phyloP scores from a whole-genome alignment of 1,140 invertebrate genomes.

The Ceratosolen fusciceps region DNA sequence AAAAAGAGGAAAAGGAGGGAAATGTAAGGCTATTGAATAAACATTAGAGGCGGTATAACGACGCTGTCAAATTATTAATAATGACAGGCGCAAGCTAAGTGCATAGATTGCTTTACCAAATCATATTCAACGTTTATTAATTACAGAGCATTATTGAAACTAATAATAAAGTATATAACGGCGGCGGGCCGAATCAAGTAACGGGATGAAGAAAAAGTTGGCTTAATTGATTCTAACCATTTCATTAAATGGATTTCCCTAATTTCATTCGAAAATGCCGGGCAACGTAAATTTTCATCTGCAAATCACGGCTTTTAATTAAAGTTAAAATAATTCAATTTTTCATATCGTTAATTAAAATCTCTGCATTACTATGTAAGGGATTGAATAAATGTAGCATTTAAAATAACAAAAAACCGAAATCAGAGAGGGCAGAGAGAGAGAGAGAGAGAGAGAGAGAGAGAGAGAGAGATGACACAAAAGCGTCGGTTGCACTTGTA shows the following conservation, averaged over 20 bases:
- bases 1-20: no score
- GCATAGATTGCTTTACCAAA: background rate
- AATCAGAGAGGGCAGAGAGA: no score
- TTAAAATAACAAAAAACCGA: no score
- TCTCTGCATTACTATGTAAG: no score
- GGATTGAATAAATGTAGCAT: no score
- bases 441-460: no score
- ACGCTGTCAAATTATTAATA: background rate
- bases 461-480: no score
- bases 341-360: no score
- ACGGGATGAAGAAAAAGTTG: background rate
- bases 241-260: background rate
- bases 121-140: background rate
- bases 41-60: background rate
- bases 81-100: background rate
- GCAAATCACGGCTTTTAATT: background rate
- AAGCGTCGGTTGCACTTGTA: no score
- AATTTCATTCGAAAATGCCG: background rate
- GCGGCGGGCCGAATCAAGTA: background rate
- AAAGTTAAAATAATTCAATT: no score
- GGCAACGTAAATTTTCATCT: background rate
- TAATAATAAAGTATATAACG: background rate
- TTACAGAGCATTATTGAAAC: background rate
- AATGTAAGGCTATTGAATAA: background rate
- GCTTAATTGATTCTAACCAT: background rate